Conservation (phyloP, 2,888 invertebrate species). For the Empis livida region DNA sequence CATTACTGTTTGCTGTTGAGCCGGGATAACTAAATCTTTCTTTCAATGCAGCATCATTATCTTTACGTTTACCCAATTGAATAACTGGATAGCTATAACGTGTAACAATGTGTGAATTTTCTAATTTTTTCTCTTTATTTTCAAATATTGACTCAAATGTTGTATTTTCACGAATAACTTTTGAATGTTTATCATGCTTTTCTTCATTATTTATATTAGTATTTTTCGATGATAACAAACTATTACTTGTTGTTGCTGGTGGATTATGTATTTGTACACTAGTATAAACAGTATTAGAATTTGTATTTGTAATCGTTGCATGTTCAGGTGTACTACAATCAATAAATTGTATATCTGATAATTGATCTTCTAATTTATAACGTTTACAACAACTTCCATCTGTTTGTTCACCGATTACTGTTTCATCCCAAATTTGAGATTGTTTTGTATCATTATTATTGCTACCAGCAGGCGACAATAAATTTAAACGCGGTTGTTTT, state of each 20-base stretch:
- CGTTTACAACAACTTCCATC: slow-evolving; percentile 46
- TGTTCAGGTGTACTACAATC: slow-evolving; percentile 66
- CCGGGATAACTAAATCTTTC: slow-evolving; percentile 36
- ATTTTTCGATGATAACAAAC: slow-evolving; percentile 5
- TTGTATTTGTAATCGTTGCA: slow-evolving; percentile 17
- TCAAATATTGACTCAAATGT: slow-evolving; percentile 17
- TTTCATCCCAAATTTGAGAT: slow-evolving; percentile 12
- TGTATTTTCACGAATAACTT: slow-evolving; percentile 8
- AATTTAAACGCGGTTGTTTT: slow-evolving; percentile 43
- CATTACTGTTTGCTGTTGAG: slow-evolving; percentile 14
- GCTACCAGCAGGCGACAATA: slow-evolving; percentile 25
- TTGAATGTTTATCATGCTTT: slow-evolving; percentile 6
- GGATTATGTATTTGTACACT: slow-evolving; percentile 34
- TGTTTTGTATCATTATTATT: slow-evolving; percentile 8
- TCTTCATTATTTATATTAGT: slow-evolving; percentile 9
- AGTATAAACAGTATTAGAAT: slow-evolving; percentile 27
- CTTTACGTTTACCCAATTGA: slow-evolving; percentile 32
- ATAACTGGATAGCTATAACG: slow-evolving; percentile 34
- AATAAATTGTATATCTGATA: slow-evolving; percentile 67
- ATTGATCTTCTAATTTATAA: slow-evolving; percentile 61
- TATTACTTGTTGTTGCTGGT: slow-evolving; percentile 18
- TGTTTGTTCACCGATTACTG: slow-evolving; percentile 10
- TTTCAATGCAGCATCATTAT: slow-evolving; percentile 21
- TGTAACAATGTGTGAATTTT: slow-evolving; percentile 15
- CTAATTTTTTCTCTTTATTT: slow-evolving; percentile 12